Evolutionary conservation across 92 coral and sea anemone species (phyloP).

Genomic region (Zoanthus gigantus): DNA sequence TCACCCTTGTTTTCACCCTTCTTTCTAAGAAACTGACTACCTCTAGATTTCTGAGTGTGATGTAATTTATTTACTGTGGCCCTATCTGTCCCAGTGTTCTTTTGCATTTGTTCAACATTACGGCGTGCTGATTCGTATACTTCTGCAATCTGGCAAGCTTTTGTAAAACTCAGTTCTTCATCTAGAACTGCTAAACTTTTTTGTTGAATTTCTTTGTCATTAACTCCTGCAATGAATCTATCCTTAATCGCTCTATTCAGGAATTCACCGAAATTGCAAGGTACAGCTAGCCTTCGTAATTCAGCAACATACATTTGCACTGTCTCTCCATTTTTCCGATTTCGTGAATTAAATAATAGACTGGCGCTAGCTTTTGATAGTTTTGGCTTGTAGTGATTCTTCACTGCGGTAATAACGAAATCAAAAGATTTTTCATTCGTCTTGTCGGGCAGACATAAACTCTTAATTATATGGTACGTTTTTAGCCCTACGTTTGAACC

Average conservation of each 20-base stretch:
- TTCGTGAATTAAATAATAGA: not conserved
- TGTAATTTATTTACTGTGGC: constrained; percentile 7
- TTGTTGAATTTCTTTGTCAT: not conserved
- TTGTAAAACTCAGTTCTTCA: constrained; percentile 9
- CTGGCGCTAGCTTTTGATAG: constrained; percentile 4
- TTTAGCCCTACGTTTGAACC: not conserved
- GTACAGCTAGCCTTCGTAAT: constrained; percentile 13
- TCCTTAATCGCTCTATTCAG: constrained; percentile 25
- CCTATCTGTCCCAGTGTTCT: not conserved
- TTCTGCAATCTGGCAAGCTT: constrained; percentile 25
- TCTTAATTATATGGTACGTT: not conserved
- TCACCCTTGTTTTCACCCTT: too few species aligned
- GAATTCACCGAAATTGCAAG: not conserved
- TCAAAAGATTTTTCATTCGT: not conserved
- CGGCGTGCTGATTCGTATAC: not conserved
- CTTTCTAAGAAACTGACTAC: too few species aligned
- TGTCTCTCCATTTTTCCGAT: not conserved
- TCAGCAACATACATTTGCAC: constrained; percentile 21
- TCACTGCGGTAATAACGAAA: constrained; percentile 2
- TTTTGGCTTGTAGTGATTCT: constrained; percentile 9
- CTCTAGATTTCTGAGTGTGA: not conserved
- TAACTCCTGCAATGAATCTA: constrained; percentile 28
- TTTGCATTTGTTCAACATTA: constrained; percentile 14
- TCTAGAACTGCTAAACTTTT: not conserved
- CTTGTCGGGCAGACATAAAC: not conserved